Evolutionary conservation across 2,113 vertebrate species (phyloP).

Genomic region (Redunca redunca): DNA sequence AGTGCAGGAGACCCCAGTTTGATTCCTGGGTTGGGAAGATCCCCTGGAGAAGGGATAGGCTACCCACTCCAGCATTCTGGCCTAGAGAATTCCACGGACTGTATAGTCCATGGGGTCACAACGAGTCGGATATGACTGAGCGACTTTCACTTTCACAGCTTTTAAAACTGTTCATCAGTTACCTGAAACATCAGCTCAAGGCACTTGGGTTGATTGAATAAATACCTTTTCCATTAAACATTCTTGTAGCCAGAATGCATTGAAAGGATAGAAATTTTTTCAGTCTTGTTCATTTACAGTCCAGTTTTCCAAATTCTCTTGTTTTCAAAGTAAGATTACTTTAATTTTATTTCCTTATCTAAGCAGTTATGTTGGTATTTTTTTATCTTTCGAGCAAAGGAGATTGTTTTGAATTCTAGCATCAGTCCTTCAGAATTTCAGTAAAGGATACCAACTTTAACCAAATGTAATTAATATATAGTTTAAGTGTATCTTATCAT

Average conservation of each 20-base stretch:
- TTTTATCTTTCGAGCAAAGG: constrained; percentile 14
- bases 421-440: constrained; percentile 14
- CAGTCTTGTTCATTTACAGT: background rate
- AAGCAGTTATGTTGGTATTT: background rate
- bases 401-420: background rate
- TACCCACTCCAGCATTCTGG: background rate
- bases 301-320: constrained; percentile 17
- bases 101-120: background rate
- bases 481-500: constrained; percentile 80
- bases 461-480: constrained; percentile 30
- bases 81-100: background rate
- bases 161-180: constrained; percentile 44
- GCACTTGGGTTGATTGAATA: constrained; percentile 34
- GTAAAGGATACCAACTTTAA: constrained; percentile 52
- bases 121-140: background rate
- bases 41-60: background rate
- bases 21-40: background rate
- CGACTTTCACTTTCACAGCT: background rate
- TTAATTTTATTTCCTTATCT: constrained; percentile 37
- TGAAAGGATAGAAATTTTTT: constrained; percentile 18
- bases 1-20: background rate
- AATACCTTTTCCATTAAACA: constrained; percentile 45
- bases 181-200: background rate
- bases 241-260: constrained; percentile 17
- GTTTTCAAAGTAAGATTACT: constrained; percentile 36